Conservation (phyloP, 2,113 vertebrate genomes). For the Oncorhynchus tshawytscha region DNA sequence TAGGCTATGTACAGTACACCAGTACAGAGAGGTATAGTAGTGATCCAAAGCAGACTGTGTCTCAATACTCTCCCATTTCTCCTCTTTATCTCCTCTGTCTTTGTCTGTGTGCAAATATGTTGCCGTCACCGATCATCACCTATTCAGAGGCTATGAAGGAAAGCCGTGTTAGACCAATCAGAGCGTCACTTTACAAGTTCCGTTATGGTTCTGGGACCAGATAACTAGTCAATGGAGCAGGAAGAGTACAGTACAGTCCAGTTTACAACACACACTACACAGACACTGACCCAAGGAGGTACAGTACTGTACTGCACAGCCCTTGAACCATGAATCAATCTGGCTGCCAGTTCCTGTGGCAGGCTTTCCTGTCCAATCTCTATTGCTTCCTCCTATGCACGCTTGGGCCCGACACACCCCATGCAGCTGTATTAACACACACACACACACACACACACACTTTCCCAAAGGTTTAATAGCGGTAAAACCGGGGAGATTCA, state of each 20-base stretch:
- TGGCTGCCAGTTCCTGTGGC: constrained; percentile 18
- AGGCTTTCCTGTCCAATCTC: constrained; percentile 47
- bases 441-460: constrained; percentile 16
- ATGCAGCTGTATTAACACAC: constrained; percentile 10
- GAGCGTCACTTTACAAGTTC: background rate
- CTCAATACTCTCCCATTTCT: background rate
- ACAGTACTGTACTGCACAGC: background rate
- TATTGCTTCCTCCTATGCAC: constrained; percentile 54
- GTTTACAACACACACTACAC: too few relatives aligned
- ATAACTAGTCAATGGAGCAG: background rate
- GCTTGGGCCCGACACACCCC: constrained; percentile 31
- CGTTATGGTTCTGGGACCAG: background rate
- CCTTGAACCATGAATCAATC: constrained; percentile 11
- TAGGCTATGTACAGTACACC: background rate
- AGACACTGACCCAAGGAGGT: background rate
- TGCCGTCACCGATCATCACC: background rate
- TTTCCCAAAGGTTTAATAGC: constrained; percentile 9
- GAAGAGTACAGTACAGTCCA: background rate
- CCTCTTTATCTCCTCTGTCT: background rate
- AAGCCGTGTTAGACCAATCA: background rate
- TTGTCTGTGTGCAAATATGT: background rate
- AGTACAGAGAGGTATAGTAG: background rate
- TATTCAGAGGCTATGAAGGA: background rate
- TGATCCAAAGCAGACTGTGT: background rate
- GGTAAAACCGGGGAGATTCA: background rate